Conservation (phyloP, 2,888 invertebrate genomes). For the Heliconius erato region DNA sequence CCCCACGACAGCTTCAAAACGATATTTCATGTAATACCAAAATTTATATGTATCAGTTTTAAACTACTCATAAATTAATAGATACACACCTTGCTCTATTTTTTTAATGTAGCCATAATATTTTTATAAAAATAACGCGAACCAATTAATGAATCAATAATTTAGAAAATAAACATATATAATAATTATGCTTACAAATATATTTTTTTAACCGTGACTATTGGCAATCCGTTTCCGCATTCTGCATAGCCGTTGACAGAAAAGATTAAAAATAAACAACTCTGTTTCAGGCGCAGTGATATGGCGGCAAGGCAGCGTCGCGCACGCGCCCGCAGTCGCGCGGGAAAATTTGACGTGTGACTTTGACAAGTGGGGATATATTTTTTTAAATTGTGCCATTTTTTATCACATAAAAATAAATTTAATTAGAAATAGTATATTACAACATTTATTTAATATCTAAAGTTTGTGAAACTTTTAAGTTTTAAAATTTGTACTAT, state of each 20-base stretch:
- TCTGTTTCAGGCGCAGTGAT: slow-evolving; percentile 67
- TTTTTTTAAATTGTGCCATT: background rate
- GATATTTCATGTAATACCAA: background rate
- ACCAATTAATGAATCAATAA: slow-evolving; percentile 12
- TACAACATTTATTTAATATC: background rate
- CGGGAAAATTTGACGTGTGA: slow-evolving; percentile 46
- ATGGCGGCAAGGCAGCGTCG: slow-evolving; percentile 58
- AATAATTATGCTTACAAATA: slow-evolving; percentile 12
- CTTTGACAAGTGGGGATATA: slow-evolving; percentile 35
- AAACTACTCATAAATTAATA: slow-evolving; percentile 4
- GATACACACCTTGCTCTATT: background rate
- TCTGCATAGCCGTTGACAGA: slow-evolving; percentile 46
- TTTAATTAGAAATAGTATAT: no score
- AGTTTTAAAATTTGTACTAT: slow-evolving; percentile 5
- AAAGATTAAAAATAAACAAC: slow-evolving; percentile 47
- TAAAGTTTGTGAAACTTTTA: background rate
- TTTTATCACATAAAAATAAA: background rate
- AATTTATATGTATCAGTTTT: background rate
- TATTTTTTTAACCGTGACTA: slow-evolving; percentile 27
- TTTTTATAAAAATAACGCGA: background rate
- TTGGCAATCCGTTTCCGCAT: slow-evolving; percentile 48
- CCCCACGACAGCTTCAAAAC: background rate
- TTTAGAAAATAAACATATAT: background rate
- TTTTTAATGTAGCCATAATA: background rate
- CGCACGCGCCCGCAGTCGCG: slow-evolving; percentile 58